Base-by-base conservation (phyloP, 2,113 vertebrate species). In the Hippoglossus stenolepis region DNA sequence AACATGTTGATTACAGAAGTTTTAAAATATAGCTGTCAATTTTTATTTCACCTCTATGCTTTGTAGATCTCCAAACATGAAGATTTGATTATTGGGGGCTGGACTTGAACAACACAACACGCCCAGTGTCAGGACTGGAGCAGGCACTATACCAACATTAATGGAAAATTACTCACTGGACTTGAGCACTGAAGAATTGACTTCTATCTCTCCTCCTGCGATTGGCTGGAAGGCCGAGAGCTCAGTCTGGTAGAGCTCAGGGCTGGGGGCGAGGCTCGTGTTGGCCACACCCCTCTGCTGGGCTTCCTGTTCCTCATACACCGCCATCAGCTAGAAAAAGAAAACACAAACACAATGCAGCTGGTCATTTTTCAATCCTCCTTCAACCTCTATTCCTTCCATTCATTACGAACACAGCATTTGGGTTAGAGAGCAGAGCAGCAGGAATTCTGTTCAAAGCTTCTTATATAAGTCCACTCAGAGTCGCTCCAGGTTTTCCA, bases 171-270 rank as follows among this genome's bases (percentile, higher is more conserved):
- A 90, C 89, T 89, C 21, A 99, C 98, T 97, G 79, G 97, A 94
- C 89, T 97, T 98, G 47, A 99, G 92, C 58, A 95, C 95, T 53
- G 97, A 97, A 62, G 97, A 95, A 77, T 96, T 99, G 83, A 99
- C 97, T 95, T 98, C 96, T 45, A 99, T 98, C 90, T 98, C 98
- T n/a, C 97, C 96, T 73, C 97, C 96, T 51, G 95, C 82, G 76
- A 97, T 90, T 8, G 97, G 96, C 82, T 97, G 97, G 91, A 98
- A 98, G 1, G 92, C 94, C 5, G 96, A 94, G 70, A 97, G 94
- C 70, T 99, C 97, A 0, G 94, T 88, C 70, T 98, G 96, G 80
- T 96, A 96, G 66, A 95, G 92, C 51, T 97, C 96, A 9, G 96
- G 96, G 87, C 95, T 97, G 26, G 95, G 94, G 92, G 84, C 64